These are phyloP conservation scores for Holotrichia oblita DNA, from an alignment of 1,140 invertebrate species.

Conservation along the genomic window DNA sequence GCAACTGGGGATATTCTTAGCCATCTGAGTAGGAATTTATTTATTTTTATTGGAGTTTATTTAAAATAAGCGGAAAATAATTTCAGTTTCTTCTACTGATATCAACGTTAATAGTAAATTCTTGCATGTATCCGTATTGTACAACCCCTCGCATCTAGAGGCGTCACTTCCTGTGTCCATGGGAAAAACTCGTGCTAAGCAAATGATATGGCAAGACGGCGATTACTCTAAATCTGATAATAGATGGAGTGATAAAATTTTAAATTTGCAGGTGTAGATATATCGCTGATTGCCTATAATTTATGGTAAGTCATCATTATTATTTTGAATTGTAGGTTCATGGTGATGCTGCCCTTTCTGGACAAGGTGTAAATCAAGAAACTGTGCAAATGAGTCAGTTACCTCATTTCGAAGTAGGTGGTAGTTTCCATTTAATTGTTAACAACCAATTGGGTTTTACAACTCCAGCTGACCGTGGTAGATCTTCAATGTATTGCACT, in stretches of 20 bases:
- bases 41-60: neutral
- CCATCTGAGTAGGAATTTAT: constrained; percentile 80
- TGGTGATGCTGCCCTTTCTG: constrained; percentile 91
- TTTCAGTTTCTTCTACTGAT: too few relatives aligned
- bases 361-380: constrained; percentile 95
- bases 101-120: constrained; percentile 71
- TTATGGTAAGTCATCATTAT: neutral
- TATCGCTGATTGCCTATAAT: constrained; percentile 39
- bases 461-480: constrained; percentile 75
- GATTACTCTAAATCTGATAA: constrained; percentile 62
- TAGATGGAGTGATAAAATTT: constrained; percentile 74
- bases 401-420: constrained; percentile 92
- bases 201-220: constrained; percentile 76
- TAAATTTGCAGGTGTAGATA: constrained; percentile 76
- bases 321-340: constrained; percentile 74
- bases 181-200: constrained; percentile 89
- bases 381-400: constrained; percentile 81
- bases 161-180: constrained; percentile 92
- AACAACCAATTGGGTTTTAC: constrained; percentile 97
- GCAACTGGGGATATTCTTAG: constrained; percentile 91
- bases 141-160: constrained; percentile 98
- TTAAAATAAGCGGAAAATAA: neutral
- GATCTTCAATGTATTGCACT: constrained; percentile 86
- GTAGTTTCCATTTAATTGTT: constrained; percentile 90
- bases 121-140: constrained; percentile 83